Base-by-base conservation (phyloP, 2,797 vertebrate species). In the Gorsachius magnificus region DNA sequence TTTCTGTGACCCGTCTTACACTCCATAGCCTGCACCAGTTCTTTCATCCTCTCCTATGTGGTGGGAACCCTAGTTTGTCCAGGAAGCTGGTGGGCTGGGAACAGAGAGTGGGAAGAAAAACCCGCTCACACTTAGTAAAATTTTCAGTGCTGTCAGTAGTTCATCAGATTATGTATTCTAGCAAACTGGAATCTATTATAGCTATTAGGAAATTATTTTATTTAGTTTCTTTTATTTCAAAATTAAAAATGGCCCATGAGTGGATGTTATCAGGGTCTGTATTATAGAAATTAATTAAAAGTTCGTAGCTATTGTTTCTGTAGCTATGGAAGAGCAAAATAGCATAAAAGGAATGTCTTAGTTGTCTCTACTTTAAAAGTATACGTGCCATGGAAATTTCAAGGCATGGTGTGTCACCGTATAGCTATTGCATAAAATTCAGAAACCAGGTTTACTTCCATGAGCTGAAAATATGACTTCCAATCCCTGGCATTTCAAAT, bases 261-360 rank as follows among this genome's bases (percentile, higher is more conserved):
- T 36, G 68, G 87, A 95, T 95, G 60, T 80, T 96, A 95, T 95
- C 93, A 89, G 33, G 31, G 77, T 19, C 9, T 41, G 68, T 68
- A 74, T 85, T 63, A 77, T 5, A 93, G 64, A 96, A 94, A 93
- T 83, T 95, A 96, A 95, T 95, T 96, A 95, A 56, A 96, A 85
- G 33, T 78, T 93, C 5, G 0, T 57, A 71, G 53, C 65, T 83
- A 75, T 94, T 95, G 76, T 95, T 91, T 83, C 83, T 88, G 93
- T 90, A 90, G 63, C 87, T 90, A 78, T 54, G 82, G 90, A 95
- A 88, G 26, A 70, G 61, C n/a, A 74, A 95, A 96, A 77, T 38
- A 92, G 29, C 48, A 57, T 71, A 75, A 94, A 92, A 96, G 10
- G 89, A 89, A 94, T 87, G 70, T 41, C 41, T 89, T 77, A 22